Evolutionary conservation across 2,797 vertebrate species (phyloP).

Genomic region (Sebastes vulpes): DNA sequence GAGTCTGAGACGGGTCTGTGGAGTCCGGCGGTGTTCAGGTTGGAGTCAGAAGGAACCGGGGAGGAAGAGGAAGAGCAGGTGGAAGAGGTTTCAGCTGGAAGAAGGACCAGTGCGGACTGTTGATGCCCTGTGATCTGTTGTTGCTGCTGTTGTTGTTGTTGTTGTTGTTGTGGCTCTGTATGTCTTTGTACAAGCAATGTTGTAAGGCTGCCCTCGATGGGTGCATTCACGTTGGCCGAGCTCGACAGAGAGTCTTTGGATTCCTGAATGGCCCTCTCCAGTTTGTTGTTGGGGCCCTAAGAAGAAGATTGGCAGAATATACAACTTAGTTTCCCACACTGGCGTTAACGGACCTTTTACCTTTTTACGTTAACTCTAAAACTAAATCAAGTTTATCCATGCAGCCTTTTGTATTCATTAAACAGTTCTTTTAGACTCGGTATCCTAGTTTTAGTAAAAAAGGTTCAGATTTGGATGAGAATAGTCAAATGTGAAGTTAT

Average conservation of each 20-base stretch:
- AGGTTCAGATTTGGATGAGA: background rate
- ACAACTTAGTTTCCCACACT: background rate
- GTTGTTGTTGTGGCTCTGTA: conserved; percentile 45
- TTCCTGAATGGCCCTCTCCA: conserved; percentile 89
- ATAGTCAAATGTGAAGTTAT: background rate
- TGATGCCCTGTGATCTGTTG: conserved; percentile 77
- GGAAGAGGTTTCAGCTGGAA: conserved; percentile 88
- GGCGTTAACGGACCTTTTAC: background rate
- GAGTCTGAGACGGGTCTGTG: conserved; percentile 93
- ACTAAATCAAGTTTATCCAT: background rate
- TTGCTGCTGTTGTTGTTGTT: background rate
- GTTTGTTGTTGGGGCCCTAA: conserved; percentile 89
- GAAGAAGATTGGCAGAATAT: conserved; percentile 54
- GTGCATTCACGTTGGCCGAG: conserved; percentile 83
- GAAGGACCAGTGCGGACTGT: conserved; percentile 87
- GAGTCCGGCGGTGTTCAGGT: conserved; percentile 85
- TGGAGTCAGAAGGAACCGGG: conserved; percentile 76
- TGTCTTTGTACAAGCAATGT: conserved; percentile 83
- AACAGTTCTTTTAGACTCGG: fast-evolving
- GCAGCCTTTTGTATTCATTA: background rate
- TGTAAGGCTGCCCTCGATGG: conserved; percentile 90
- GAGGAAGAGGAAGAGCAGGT: conserved; percentile 88
- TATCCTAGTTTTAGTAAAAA: background rate
- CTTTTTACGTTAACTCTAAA: background rate
- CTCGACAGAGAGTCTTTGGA: conserved; percentile 92